Evolutionary conservation across 1,140 invertebrate species (phyloP).

Genomic region (Polypedilum pembai): DNA sequence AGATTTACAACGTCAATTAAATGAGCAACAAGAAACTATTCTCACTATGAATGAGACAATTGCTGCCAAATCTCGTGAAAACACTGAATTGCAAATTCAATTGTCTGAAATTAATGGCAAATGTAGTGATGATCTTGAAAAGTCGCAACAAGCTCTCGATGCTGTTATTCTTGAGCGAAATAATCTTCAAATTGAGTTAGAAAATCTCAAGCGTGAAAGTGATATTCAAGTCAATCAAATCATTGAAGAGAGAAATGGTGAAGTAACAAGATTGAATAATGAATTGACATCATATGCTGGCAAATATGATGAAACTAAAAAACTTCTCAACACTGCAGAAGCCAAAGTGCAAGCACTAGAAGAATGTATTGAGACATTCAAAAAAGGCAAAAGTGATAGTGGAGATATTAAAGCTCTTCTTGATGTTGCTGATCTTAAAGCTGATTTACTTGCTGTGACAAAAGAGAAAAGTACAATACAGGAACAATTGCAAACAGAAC

Average conservation of each 20-base stretch:
- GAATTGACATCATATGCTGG: conserved; percentile 37
- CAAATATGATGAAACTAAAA: conserved; percentile 41
- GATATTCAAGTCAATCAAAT: conserved; percentile 37
- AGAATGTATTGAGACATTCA: conserved; percentile 44
- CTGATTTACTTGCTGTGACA: conserved; percentile 46
- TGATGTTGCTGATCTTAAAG: conserved; percentile 45
- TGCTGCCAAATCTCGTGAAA: conserved; percentile 48
- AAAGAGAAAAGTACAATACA: conserved; percentile 42
- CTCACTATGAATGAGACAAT: conserved; percentile 46
- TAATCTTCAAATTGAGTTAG: conserved; percentile 45
- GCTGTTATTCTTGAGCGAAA: conserved; percentile 39
- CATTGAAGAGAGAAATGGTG: conserved; percentile 41
- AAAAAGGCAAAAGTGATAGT: conserved; percentile 41
- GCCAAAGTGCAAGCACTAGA: conserved; percentile 43
- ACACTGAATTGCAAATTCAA: conserved; percentile 46
- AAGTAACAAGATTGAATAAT: conserved; percentile 39
- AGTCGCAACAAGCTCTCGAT: conserved; percentile 39
- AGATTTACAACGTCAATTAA: conserved; percentile 52
- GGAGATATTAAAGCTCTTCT: conserved; percentile 43
- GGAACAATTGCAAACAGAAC: conserved; percentile 43
- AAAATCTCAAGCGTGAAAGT: conserved; percentile 38
- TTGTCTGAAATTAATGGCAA: conserved; percentile 46
- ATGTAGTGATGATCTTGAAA: conserved; percentile 36
- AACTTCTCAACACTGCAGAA: conserved; percentile 38
- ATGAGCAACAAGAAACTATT: conserved; percentile 52